Evolutionary conservation across 1,140 invertebrate species (phyloP).

Genomic region (Pogonomyrmex californicus): DNA sequence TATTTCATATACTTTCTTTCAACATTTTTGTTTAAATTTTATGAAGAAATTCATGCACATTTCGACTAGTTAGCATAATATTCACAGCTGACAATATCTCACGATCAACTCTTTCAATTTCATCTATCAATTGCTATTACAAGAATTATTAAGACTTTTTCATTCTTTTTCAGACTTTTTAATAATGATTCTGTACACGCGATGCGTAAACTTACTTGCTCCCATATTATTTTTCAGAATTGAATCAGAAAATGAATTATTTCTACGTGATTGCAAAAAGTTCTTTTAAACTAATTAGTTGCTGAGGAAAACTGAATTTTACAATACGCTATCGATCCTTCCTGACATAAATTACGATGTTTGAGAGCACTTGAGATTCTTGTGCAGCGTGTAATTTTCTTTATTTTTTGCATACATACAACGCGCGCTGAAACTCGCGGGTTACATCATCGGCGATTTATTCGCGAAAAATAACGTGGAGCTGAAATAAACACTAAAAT

Average conservation of each 20-base stretch:
- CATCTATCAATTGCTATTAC: not conserved
- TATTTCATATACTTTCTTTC: not conserved
- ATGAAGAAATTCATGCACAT: not conserved
- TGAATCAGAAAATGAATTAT: not conserved
- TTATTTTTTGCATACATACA: not conserved
- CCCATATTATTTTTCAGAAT: not conserved
- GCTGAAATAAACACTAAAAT: slow-evolving; percentile 51
- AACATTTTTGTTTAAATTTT: not conserved
- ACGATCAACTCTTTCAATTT: not conserved
- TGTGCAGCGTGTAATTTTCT: not conserved
- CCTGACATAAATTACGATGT: not conserved
- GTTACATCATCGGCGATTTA: slow-evolving; percentile 54
- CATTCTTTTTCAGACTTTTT: not conserved
- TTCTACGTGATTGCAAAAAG: not conserved
- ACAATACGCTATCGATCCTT: not conserved
- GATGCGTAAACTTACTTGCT: not conserved
- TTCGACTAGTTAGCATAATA: not conserved
- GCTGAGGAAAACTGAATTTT: not conserved
- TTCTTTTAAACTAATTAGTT: slow-evolving; percentile 14
- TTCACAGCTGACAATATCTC: not conserved
- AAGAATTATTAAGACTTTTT: not conserved
- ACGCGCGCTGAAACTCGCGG: slow-evolving; percentile 1
- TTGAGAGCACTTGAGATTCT: not conserved
- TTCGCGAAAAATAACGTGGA: slow-evolving; percentile 47
- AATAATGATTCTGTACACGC: not conserved